Evolutionary conservation across 2,113 vertebrate genomes (phyloP), one percentile per base, ranked within the genome.

Genomic region (Poecilia latipinna): DNA sequence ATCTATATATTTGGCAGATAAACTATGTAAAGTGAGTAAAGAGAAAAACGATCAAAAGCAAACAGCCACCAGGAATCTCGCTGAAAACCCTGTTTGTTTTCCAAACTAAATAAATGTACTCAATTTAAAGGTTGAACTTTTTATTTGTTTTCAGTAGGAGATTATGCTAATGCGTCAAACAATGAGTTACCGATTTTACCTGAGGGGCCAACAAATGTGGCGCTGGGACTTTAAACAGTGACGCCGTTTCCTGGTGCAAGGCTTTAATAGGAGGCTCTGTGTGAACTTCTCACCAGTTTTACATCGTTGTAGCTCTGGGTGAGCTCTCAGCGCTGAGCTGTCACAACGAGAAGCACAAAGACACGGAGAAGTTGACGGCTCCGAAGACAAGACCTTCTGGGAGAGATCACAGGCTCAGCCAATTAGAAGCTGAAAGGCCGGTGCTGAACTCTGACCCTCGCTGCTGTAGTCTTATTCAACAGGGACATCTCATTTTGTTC

Each of bases 391-490:
- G 77, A 89, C 82, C 84, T 90, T 88, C 66, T 75, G 76, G 82
- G 79, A 80, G 73, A 88, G 82, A 89, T 91, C 78, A 82, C 86
- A 87, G 86, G 77, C 86, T 88, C 71, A 82, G 80, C 88, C 91
- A 93, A 94, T 93, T 94, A 94, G 74, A 74, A 78, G 71, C 80
- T 85, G 85, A 92, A 91, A 88, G 72, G 86, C 75, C 75, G 62
- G 28, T 32, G 68, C 74, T 90, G 80, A 92, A 83, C 91, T 90
- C 68, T 87, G 86, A 90, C 90, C 89, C 74, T 29, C 65, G 57
- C 77, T 75, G 80, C 85, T 90, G 82, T 85, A 81, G 70, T 81
- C 85, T 80, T 68, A 85, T 85, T 88, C 89, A 78, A 65, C 70
- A 81, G 90, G 86, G 91, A 90, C 79, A 79, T 84, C 78, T 91